Percentiles rank a stretch among this genome's conserved stretches.
Conservation (phyloP, 2,113 vertebrate genomes). For the Protomyctophum bolini region DNA sequence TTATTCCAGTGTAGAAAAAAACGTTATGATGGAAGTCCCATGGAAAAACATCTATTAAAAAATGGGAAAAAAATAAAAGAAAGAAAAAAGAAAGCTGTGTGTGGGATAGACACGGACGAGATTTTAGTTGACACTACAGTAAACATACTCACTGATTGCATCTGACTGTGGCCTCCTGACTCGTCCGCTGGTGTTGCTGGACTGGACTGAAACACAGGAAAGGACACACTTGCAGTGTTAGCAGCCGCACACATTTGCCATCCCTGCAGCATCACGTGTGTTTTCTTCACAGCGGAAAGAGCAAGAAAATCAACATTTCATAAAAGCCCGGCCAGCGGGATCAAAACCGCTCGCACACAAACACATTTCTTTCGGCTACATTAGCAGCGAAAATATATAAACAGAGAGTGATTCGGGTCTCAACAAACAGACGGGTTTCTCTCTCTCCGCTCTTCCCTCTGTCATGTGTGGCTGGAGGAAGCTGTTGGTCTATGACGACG, state of each 20-base stretch:
- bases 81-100: constrained; percentile 13
- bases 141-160: constrained; percentile 79
- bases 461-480: constrained; percentile 27
- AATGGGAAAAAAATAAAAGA: neutral
- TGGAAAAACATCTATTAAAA: constrained; percentile 20
- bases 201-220: constrained; percentile 78
- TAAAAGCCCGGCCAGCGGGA: constrained; percentile 33
- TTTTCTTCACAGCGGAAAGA: constrained; percentile 41
- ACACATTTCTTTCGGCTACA: constrained; percentile 35
- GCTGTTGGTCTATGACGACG: neutral
- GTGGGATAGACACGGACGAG: constrained; percentile 17
- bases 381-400: constrained; percentile 24
- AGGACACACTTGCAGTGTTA: constrained; percentile 54
- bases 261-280: constrained; percentile 1
- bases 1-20: constrained; percentile 46
- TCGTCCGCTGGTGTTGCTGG: constrained; percentile 72
- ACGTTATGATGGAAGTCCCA: constrained; percentile 32
- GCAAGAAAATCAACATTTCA: constrained; percentile 50
- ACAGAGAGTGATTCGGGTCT: constrained; percentile 25
- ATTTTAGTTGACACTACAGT: constrained; percentile 43
- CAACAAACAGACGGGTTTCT: constrained; percentile 42
- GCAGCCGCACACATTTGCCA: constrained; percentile 2
- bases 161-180: constrained; percentile 69
- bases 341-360: constrained; percentile 47
- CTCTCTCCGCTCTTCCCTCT: neutral